Evolutionary conservation across 2,113 vertebrate genomes (phyloP), one percentile per base, ranked within the genome.

Genomic region (Labeo catla): DNA sequence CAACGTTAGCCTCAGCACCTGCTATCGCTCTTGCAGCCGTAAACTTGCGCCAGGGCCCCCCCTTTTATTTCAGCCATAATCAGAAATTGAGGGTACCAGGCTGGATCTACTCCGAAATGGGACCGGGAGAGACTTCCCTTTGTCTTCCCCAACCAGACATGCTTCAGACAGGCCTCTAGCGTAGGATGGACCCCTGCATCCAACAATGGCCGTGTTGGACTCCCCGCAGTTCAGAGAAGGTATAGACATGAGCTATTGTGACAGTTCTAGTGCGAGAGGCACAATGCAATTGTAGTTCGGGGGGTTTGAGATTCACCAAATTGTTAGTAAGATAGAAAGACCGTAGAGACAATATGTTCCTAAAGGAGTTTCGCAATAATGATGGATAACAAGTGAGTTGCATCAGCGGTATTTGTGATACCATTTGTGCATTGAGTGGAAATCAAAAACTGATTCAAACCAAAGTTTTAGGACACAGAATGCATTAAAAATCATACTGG

Each of bases 171-270:
- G 70, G 52, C 77, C 73, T 73, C 80, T 79, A 82, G 84, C 65
- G 16, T 52, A 85, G 76, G 74, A 83, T 84, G 79, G 70, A 86
- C 47, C 72, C 82, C 59, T 21, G 15, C 61, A 80, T 66, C 50
- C 81, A 84, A 88, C 88, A 89, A 89, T 89, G 74, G 82, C 10
- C 13, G 52, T 68, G 74, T 70, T 81, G 83, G 65, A 88, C 86
- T 82, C 87, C 90, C 88, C 72, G 80, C 83, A 76, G 87, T 72
- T 88, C 61, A 19, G 78, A 89, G 85, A 84, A 85, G 86, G 79
- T 81, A 88, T 79, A 76, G 87, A 89, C 85, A 70, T 89, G 90
- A 88, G 79, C 85, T 81, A 70, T 87, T 88, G 85, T 89, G 90
- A 89, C 90, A 89, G 87, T 80, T 88, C 57, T 85, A 61, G 85